Evolutionary conservation across 1,140 invertebrate species (phyloP), one percentile per base, ranked within the genome.

Genomic region (Belonocnema kinseyi): DNA sequence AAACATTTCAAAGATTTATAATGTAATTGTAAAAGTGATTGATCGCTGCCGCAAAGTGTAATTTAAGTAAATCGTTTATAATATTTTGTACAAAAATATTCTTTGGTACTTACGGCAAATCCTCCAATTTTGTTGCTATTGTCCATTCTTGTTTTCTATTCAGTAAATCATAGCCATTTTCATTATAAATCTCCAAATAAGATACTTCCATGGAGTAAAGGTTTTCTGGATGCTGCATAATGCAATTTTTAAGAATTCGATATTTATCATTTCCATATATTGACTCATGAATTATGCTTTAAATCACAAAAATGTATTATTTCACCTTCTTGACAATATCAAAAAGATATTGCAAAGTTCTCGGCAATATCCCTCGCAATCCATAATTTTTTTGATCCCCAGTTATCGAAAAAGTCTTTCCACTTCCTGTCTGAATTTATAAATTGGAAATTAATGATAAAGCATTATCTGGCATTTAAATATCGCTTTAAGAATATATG

Each of bases 361-460:
- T 79, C 3, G 93, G 93, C 77, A 94, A 93, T 21, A 96, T 93
- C 73, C 94, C 95, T 52, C 93, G 91, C 16, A 93, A 89, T 46
- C 90, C 82, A 77, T 87, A 89, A 33, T 86, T 83, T 26, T 83
- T 86, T 11, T 90, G 88, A 56, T 91, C 92, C 8, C 94, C 95
- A 76, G 94, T 94, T 90, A 96, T 95, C 11, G 94, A 93, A 85
- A 92, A 93, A 1, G 95, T 95, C 88, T 96, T 96, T 10, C 95
- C 95, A 82, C 92, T 93, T 14, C 92, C 92, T 8, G 92, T 93
- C 89, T 92, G 77, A 91, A 83, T 73, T 58, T 21, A 50, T 77
- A 76, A 58, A 50, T 80, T 19, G 21, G 12, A n/a, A 50, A 33
- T 33, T 46, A 17, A 66, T 19, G 14, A 56, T 46, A 19, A 72